phyloP scores from a whole-genome alignment of 1,140 invertebrate genomes.

The Littorina saxatilis region DNA sequence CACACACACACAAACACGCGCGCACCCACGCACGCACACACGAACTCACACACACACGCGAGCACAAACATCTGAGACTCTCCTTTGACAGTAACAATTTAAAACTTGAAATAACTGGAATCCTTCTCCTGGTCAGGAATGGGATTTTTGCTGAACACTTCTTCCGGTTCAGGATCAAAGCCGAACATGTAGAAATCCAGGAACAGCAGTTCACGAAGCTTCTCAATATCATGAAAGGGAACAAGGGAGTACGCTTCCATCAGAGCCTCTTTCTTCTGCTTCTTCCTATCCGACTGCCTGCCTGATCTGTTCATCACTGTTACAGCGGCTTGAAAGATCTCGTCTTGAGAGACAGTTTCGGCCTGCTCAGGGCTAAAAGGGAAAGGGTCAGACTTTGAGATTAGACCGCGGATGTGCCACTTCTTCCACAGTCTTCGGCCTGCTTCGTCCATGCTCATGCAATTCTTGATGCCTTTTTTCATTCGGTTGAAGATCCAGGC shows the following conservation, averaged over 20 bases:
- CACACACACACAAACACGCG: too few species aligned
- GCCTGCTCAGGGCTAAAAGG: slow-evolving; percentile 42
- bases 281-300: not conserved
- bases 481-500: slow-evolving; percentile 51
- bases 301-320: not conserved
- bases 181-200: slow-evolving; percentile 27
- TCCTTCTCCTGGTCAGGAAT: not conserved
- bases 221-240: not conserved
- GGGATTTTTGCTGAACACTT: slow-evolving; percentile 5
- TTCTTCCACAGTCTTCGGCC: slow-evolving; percentile 58
- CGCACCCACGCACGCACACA: too few species aligned
- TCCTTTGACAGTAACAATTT: too few species aligned
- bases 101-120: slow-evolving; percentile 16
- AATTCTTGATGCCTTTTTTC: slow-evolving; percentile 49
- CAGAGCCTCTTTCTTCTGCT: slow-evolving; percentile 16
- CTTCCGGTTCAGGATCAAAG: not conserved
- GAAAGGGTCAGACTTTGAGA: slow-evolving; percentile 55
- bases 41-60: too few species aligned
- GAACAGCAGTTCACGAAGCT: not conserved
- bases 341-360: not conserved
- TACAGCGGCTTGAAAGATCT: not conserved
- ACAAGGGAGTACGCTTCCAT: slow-evolving; percentile 6
- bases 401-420: slow-evolving; percentile 63
- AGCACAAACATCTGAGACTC: too few species aligned
- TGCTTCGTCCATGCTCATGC: slow-evolving; percentile 57